Conservation (phyloP, 2,113 vertebrate genomes). For the Chaetops frenatus region DNA sequence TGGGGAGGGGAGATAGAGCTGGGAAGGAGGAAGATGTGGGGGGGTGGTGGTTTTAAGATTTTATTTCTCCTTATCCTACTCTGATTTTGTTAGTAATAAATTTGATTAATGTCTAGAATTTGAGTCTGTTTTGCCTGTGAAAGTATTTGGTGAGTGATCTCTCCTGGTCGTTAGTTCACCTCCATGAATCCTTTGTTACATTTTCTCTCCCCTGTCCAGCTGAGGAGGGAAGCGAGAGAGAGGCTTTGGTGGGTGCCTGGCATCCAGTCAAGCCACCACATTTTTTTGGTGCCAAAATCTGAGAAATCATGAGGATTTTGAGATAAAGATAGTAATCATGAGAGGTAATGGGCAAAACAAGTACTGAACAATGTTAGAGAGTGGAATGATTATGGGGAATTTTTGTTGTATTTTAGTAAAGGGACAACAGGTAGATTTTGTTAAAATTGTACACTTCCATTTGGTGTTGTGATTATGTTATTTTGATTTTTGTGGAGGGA, state of each 20-base stretch:
- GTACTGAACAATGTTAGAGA: not conserved
- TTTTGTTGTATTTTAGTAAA: not conserved
- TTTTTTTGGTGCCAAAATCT: not conserved
- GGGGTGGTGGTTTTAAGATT: not conserved
- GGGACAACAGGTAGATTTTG: not conserved
- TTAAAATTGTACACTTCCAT: not conserved
- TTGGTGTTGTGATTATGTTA: not conserved
- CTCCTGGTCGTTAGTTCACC: not conserved
- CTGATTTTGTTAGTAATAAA: not conserved
- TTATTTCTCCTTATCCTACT: not conserved
- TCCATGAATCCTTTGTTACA: too few species aligned
- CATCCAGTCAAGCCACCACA: too few species aligned
- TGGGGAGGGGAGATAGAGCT: not conserved
- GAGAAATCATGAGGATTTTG: not conserved
- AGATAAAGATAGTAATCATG: not conserved
- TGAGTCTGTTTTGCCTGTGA: not conserved
- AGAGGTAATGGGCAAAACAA: accelerated
- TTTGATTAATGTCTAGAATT: not conserved
- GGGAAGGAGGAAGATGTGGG: not conserved
- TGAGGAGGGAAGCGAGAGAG: not conserved
- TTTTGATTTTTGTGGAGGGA: not conserved
- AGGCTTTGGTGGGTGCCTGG: not conserved
- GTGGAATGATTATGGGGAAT: not conserved
- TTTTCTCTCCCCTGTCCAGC: not conserved
- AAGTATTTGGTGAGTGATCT: accelerated